Evolutionary conservation across 2,113 vertebrate genomes (phyloP), one percentile per base, ranked within the genome.

Genomic region (Siniperca chuatsi): DNA sequence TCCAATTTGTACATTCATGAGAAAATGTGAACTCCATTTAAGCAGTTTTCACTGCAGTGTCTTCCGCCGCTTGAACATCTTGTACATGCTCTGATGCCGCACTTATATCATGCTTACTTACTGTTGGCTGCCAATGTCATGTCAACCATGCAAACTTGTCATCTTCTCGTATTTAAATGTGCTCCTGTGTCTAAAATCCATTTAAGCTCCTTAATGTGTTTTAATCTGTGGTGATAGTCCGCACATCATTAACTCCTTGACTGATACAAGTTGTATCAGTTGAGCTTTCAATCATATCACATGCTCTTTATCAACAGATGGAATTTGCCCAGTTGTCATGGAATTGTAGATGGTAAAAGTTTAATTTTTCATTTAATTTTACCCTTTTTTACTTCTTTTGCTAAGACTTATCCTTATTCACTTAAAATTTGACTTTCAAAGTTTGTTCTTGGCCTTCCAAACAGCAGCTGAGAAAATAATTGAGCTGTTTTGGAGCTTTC

Each of bases 1-100:
- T 70, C 44, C 21, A 40, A 65, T 61, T 69, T 57, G 50, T n/a
- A 33, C 35, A 67, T 66, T 61, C 8, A 54, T 42, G n/a, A 75
- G 21, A 76, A 62, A 61, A 73, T 10, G 9, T 48, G 21, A 54
- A 20, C 12, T 66, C 62, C 42, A n/a, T 58, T 64, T 7, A 16
- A 42, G 23, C n/a, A 33, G 0, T 70, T 37, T 77, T 77, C 44
- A 5, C 11, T 8, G 64, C 29, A 21, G 33, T 9, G 20, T 42
- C 35, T 46, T 57, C 6, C 9, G 35, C 25, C 20, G 15, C 40
- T 60, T 48, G 62, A 21, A 37, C 21, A 21, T 58, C 2, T 48
- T 48, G 12, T 0, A 1, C 46, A 73, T 29, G 61, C 25, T 35
- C 25, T 61, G 42, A 12, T 61, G 54, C 18, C 52, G 44, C 42